Evolutionary conservation across 2,888 invertebrate species (phyloP).

Genomic region (Amphiduros pacificus): DNA sequence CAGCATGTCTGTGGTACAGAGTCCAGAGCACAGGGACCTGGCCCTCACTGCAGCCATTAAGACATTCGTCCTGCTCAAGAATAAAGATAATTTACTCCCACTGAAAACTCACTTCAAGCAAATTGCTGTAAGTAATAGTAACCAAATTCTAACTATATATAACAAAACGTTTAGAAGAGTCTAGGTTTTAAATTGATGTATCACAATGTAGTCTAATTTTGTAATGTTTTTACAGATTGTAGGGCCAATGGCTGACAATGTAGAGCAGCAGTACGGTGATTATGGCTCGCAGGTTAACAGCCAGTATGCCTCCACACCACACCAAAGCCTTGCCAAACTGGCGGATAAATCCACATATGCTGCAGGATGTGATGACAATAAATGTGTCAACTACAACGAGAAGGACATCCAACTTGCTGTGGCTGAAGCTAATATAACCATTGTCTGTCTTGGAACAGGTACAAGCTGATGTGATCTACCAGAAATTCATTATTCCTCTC

Average conservation of each 20-base stretch:
- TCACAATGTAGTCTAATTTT: no score
- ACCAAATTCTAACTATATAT: no score
- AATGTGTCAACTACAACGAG: slow-evolving; percentile 11
- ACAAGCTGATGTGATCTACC: not conserved
- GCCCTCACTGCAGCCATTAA: slow-evolving; percentile 36
- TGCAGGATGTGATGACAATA: slow-evolving; percentile 23
- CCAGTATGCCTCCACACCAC: slow-evolving; percentile 24
- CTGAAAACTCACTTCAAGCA: slow-evolving; percentile 7
- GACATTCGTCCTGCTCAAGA: slow-evolving; percentile 43
- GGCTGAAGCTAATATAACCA: slow-evolving; percentile 15
- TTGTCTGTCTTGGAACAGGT: slow-evolving; percentile 29
- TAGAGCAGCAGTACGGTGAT: slow-evolving; percentile 30
- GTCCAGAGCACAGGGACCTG: slow-evolving; percentile 32
- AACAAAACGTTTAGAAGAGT: no score
- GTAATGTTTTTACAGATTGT: slow-evolving; percentile 31
- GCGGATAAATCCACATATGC: slow-evolving; percentile 6
- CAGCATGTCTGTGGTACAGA: slow-evolving; percentile 28
- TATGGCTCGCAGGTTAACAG: slow-evolving; percentile 23
- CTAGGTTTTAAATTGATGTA: no score
- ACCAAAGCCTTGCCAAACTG: slow-evolving; percentile 23
- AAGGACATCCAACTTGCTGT: slow-evolving; percentile 3
- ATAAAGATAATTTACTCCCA: slow-evolving; percentile 33
- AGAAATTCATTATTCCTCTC: not conserved
- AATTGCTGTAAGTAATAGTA: slow-evolving; percentile 29
- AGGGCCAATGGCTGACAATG: slow-evolving; percentile 31